phyloP scores from a whole-genome alignment of 23 tunicate genomes.

The Oikopleura dioica region DNA sequence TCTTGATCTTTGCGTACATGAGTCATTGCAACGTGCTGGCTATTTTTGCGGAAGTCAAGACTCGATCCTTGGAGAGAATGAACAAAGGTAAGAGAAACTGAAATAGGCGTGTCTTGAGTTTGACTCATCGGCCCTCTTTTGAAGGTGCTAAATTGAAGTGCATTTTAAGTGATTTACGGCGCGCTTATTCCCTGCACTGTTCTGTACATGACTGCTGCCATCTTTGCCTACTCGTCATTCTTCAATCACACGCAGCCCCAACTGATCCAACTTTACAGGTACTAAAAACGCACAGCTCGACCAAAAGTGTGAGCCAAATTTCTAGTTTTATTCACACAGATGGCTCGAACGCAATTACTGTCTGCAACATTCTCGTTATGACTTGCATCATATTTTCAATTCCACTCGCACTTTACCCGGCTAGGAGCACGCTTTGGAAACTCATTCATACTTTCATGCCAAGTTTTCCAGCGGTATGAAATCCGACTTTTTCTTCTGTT shows the following conservation, averaged over 20 bases:
- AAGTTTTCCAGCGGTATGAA: background rate
- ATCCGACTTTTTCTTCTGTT: no score
- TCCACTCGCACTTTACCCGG: background rate
- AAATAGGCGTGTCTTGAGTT: no score
- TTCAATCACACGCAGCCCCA: background rate
- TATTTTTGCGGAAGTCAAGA: constrained; percentile 1
- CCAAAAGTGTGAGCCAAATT: no score
- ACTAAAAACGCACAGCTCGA: no score
- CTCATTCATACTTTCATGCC: background rate
- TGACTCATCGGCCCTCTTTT: no score
- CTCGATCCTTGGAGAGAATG: constrained; percentile 1
- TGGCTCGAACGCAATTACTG: background rate
- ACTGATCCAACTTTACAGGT: background rate
- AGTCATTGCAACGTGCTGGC: background rate
- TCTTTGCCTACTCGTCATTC: background rate
- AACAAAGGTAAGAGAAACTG: background rate
- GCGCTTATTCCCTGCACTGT: background rate
- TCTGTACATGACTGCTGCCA: background rate
- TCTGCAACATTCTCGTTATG: background rate
- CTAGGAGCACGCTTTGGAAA: background rate
- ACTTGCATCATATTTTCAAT: background rate
- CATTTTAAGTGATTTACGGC: background rate
- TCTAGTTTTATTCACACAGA: background rate
- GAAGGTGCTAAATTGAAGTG: no score
- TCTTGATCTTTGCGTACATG: constrained; percentile 7